A percentile compares a stretch with the other conserved stretches of the same genome.
Conservation (phyloP, 2,888 invertebrate genomes). For the Lasioglossum zephyrum region DNA sequence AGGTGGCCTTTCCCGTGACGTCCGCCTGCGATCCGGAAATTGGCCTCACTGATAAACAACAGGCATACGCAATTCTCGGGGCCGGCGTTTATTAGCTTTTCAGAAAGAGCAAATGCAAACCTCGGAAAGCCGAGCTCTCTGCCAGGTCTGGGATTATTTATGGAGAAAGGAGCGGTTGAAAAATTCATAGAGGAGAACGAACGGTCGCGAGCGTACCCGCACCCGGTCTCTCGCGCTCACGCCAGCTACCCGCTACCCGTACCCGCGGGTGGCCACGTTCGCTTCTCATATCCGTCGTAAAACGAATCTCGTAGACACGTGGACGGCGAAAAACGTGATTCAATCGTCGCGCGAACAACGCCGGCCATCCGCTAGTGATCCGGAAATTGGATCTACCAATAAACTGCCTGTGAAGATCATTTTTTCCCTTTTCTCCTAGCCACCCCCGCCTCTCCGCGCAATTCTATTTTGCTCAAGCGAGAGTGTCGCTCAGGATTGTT, state of each 20-base stretch:
- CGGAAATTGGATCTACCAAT: constrained; percentile 71
- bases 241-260: neutral
- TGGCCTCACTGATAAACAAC: constrained; percentile 63
- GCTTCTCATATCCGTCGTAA: constrained; percentile 69
- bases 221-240: neutral
- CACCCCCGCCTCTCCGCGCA: constrained; percentile 14
- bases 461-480: constrained; percentile 11
- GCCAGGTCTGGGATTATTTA: constrained; percentile 57
- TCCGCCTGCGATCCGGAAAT: constrained; percentile 66
- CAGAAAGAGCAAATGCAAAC: constrained; percentile 25
- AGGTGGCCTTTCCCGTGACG: constrained; percentile 28
- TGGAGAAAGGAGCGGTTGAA: constrained; percentile 58
- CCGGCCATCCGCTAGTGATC: constrained; percentile 59
- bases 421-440: constrained; percentile 43
- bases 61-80: constrained; percentile 45
- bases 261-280: constrained; percentile 45
- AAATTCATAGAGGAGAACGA: constrained; percentile 64
- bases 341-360: constrained; percentile 64
- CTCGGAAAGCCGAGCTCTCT: constrained; percentile 8
- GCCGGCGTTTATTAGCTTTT: constrained; percentile 35
- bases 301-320: constrained; percentile 66
- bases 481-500: constrained; percentile 35
- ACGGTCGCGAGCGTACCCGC: neutral
- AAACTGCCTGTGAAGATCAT: constrained; percentile 69
- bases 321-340: constrained; percentile 59